Base-by-base conservation (phyloP, 2,888 invertebrate species). In the Beris morrisii region DNA sequence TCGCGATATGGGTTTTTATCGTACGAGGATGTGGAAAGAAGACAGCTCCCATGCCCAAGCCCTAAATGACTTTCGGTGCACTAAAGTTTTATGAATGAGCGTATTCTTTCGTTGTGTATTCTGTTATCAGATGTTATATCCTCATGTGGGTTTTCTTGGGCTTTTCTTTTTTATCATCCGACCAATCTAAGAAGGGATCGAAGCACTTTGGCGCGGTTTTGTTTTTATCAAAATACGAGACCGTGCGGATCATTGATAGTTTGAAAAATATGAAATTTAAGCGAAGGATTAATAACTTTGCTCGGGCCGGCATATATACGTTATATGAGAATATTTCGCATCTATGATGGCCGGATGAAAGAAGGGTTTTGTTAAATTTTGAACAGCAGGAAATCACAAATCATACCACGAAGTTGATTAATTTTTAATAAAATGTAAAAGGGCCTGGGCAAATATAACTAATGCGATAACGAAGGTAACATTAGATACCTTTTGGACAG, bases 331-430 rank as follows among this genome's bases (percentile, higher is more conserved):
- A 31, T 9, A 11, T 38, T 48, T 32, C 13, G 12, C 63, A 54
- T 15, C 69, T 72, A 68, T 73, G 69, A 72, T 71, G 70, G 70
- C 72, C 72, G 72, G 72, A 74, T 31, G 12, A 45, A 15, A 58
- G 31, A 48, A 45, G 56, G 59, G 54, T 48, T 61, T 46, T 31
- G 31, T 46, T 44, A 65, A 69, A 71, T 69, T 63, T 70, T 70
- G 59, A 56, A 69, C 76, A 77, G 76, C 77, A 75, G 77, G 77
- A 78, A 77, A 75, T 76, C 77, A 74, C 77, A 75, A 76, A 74
- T 77, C 75, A 76, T 73, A 74, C 73, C 69, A 22, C 71, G 70
- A 72, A 71, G 77, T 76, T 76, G 77, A 78, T 77, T 77, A 77
- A 78, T 77, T 77, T 76, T 74, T 74, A 74, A 74, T 75, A 75